Conservation (phyloP, 1,140 invertebrate genomes). For the Papilio xuthus region DNA sequence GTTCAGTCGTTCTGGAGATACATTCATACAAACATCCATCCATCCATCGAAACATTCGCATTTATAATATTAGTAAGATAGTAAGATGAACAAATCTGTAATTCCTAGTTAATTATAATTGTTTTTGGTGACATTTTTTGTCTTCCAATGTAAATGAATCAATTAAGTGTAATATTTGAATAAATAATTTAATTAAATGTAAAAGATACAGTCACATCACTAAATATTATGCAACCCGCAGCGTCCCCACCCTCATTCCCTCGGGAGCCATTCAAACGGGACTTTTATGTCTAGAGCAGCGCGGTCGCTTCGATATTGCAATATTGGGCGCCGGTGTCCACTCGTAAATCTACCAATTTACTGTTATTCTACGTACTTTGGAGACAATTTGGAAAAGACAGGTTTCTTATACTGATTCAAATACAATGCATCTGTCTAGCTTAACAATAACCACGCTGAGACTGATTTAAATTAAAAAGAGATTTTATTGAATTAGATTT, state of each 20-base stretch:
- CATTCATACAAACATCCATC: too few species aligned
- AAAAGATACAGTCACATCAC: neutral
- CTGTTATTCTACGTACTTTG: neutral
- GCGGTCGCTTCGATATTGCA: constrained; percentile 1
- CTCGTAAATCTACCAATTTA: constrained; percentile 20
- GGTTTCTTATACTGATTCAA: neutral
- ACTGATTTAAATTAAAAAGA: too few species aligned
- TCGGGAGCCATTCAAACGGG: neutral
- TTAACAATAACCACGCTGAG: too few species aligned
- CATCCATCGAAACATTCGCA: too few species aligned
- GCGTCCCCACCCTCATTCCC: neutral
- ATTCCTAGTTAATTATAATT: too few species aligned
- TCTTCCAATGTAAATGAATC: neutral
- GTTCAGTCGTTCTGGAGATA: too few species aligned
- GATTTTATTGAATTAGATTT: too few species aligned
- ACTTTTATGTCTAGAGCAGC: constrained; percentile 1
- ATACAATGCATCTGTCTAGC: neutral
- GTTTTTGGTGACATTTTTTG: too few species aligned
- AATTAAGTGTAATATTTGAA: neutral
- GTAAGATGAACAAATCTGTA: too few species aligned
- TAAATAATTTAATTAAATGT: neutral
- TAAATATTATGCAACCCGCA: neutral
- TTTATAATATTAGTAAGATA: too few species aligned
- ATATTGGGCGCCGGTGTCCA: constrained; percentile 14
- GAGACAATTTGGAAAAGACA: neutral